Conservation (phyloP, 2,113 vertebrate genomes). For the Sclerurus mexicanus region DNA sequence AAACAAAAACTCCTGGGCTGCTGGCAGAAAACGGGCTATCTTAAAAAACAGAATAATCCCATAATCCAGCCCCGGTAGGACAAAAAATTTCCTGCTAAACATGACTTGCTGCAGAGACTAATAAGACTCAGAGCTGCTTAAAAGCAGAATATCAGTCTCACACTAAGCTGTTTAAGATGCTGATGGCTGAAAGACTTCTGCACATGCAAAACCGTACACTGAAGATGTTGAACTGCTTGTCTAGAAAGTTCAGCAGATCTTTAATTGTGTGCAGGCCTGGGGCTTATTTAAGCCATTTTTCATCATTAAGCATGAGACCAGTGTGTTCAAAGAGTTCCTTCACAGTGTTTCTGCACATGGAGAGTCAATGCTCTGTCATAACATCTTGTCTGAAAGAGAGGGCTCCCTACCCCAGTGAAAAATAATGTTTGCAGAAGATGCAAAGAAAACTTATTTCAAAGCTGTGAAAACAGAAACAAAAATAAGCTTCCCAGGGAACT, state of each 20-base stretch:
- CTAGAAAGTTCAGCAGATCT: not conserved
- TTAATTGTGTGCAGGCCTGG: not conserved
- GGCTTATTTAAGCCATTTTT: not conserved
- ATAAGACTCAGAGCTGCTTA: not conserved
- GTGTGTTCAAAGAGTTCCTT: not conserved
- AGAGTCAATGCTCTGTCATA: not conserved
- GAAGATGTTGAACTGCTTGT: not conserved
- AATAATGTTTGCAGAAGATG: not conserved
- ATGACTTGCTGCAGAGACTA: not conserved
- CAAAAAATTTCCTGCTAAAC: not conserved
- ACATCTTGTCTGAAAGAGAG: not conserved
- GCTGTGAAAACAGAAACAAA: slow-evolving; percentile 4
- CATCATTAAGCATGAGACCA: not conserved
- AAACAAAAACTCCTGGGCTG: not conserved
- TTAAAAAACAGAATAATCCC: not conserved
- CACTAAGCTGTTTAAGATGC: not conserved
- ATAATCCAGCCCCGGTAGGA: not conserved
- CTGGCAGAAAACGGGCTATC: not conserved
- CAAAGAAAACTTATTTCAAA: slow-evolving; percentile 35
- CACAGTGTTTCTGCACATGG: not conserved
- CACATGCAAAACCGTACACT: not conserved
- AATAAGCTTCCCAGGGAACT: not conserved
- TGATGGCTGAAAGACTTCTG: not conserved
- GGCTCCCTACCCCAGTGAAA: not conserved
- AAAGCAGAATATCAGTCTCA: not conserved